These are phyloP conservation scores for Choreutis nemorana DNA, from an alignment of 2,888 invertebrate genomes.

Conservation along the genomic window DNA sequence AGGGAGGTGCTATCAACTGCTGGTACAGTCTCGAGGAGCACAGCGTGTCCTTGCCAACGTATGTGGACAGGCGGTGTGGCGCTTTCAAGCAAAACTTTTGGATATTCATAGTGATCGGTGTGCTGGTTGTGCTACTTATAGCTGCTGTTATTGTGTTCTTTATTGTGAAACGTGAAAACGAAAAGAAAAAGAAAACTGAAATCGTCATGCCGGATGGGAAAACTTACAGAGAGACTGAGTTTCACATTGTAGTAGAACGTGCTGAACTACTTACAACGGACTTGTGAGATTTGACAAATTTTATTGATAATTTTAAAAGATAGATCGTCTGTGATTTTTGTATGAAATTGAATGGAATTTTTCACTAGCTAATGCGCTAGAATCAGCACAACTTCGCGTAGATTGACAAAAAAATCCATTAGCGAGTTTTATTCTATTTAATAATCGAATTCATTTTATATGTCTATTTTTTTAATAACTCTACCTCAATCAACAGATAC, in stretches of 20 bases:
- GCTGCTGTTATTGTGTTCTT: conserved; percentile 54
- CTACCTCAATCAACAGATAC: too few relatives aligned
- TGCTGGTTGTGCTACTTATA: conserved; percentile 48
- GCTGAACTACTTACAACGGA: conserved; percentile 84
- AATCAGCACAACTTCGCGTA: too few relatives aligned
- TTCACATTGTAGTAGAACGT: conserved; percentile 85
- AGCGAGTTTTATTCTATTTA: too few relatives aligned
- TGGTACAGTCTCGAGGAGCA: conserved; percentile 47
- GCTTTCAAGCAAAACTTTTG: conserved; percentile 50
- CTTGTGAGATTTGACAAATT: too few relatives aligned
- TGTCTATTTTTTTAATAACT: too few relatives aligned
- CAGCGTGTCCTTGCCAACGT: conserved; percentile 43
- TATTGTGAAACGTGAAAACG: conserved; percentile 53
- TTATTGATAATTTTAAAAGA: too few relatives aligned
- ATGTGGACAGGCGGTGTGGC: conserved; percentile 44
- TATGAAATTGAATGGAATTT: too few relatives aligned
- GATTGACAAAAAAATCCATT: too few relatives aligned
- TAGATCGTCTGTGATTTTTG: too few relatives aligned
- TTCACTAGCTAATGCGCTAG: too few relatives aligned
- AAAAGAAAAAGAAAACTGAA: conserved; percentile 69
- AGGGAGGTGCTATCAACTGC: conserved; percentile 42
- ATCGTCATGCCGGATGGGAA: conserved; percentile 83
- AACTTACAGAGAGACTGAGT: conserved; percentile 85
- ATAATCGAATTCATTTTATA: too few relatives aligned
- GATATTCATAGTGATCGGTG: conserved; percentile 53